phyloP scores from a whole-genome alignment of 2,113 vertebrate genomes.

The Syngnathus floridae region DNA sequence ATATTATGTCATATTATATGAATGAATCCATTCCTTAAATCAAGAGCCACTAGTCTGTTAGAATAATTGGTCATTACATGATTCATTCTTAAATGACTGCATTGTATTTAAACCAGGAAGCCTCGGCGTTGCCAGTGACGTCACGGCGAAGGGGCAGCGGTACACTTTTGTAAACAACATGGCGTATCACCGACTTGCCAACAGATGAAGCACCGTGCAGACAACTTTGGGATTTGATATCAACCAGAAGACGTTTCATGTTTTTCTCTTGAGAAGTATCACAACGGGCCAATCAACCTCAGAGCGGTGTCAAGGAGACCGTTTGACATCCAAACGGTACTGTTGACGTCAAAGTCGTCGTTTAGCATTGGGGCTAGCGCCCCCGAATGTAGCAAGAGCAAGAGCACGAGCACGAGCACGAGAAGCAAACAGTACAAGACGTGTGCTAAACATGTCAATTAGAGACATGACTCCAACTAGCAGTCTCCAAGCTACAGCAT shows the following conservation, averaged over 20 bases:
- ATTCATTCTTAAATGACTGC: too few species aligned
- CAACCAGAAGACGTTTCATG: not conserved
- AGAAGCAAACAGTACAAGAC: not conserved
- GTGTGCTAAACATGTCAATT: not conserved
- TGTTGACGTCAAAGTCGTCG: slow-evolving; percentile 9
- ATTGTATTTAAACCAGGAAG: not conserved
- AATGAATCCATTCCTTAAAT: too few species aligned
- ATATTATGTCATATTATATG: too few species aligned
- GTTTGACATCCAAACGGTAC: slow-evolving; percentile 48
- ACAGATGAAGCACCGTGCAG: slow-evolving; percentile 15
- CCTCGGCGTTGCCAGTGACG: slow-evolving; percentile 24
- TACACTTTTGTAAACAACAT: slow-evolving; percentile 74
- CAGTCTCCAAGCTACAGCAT: too few species aligned
- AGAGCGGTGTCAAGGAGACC: slow-evolving; percentile 36
- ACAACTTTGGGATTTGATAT: not conserved
- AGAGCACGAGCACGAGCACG: not conserved
- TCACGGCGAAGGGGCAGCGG: slow-evolving; percentile 41
- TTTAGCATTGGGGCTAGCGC: slow-evolving; percentile 47
- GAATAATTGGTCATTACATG: too few species aligned
- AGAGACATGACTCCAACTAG: not conserved
- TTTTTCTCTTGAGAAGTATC: not conserved
- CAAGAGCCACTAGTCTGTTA: too few species aligned
- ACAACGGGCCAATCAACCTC: slow-evolving; percentile 1
- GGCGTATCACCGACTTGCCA: slow-evolving; percentile 49
- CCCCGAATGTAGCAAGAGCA: not conserved